phyloP scores from a whole-genome alignment of 2,797 vertebrate genomes.

The Merluccius polli region DNA sequence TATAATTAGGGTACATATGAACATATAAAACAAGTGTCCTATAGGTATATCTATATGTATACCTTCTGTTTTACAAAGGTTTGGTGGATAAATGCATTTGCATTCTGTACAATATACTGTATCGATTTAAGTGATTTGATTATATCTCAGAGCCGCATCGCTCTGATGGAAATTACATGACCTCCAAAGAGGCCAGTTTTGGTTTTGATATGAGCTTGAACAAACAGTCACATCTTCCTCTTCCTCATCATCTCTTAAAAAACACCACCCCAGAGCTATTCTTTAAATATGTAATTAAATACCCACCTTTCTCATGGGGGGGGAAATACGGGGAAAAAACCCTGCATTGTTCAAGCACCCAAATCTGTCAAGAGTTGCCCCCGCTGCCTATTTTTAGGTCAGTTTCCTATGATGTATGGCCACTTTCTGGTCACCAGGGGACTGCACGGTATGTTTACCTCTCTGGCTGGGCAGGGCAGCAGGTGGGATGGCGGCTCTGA shows the following conservation, averaged over 20 bases:
- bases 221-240: neutral
- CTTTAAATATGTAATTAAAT: neutral
- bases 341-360: slow-evolving; percentile 33
- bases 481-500: slow-evolving; percentile 47
- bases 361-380: slow-evolving; percentile 35
- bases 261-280: neutral
- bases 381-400: slow-evolving; percentile 43
- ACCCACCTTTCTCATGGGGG: neutral
- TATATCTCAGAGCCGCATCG: neutral
- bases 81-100: neutral
- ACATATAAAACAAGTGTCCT: neutral
- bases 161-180: neutral
- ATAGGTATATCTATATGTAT: no score
- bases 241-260: neutral
- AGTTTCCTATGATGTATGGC: slow-evolving; percentile 58
- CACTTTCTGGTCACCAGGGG: slow-evolving; percentile 42
- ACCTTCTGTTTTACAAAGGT: neutral
- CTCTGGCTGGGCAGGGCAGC: slow-evolving; percentile 38
- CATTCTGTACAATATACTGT: neutral
- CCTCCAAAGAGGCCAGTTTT: no score
- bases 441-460: slow-evolving; percentile 53
- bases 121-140: neutral
- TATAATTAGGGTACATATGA: neutral
- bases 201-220: no score
- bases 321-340: neutral